Conservation (phyloP, 2,113 vertebrate genomes). For the Hiodon alosoides region DNA sequence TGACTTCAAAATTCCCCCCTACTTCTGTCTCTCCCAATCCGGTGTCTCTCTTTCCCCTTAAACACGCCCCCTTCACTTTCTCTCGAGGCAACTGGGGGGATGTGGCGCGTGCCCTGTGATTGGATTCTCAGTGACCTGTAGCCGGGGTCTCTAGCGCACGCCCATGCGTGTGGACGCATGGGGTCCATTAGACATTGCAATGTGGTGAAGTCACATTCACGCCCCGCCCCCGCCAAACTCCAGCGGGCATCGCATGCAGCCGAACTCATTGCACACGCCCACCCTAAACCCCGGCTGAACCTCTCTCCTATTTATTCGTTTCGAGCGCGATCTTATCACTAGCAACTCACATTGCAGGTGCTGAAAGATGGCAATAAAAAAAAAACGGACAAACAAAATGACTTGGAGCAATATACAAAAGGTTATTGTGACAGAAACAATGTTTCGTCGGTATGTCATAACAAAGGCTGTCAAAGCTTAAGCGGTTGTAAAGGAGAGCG, state of each 20-base stretch:
- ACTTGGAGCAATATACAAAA: too few species aligned
- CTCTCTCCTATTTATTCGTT: too few species aligned
- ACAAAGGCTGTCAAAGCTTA: too few species aligned
- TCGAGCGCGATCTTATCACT: too few species aligned
- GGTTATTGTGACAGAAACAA: too few species aligned
- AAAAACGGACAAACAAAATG: too few species aligned
- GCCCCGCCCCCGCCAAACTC: constrained; percentile 1
- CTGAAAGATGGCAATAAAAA: too few species aligned
- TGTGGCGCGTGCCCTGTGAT: constrained; percentile 25
- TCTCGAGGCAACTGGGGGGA: constrained; percentile 9
- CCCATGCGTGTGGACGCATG: constrained; percentile 39
- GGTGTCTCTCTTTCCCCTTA: not conserved
- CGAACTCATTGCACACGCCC: not conserved
- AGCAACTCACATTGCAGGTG: too few species aligned
- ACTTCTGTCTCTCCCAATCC: too few species aligned
- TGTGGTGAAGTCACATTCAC: constrained; percentile 33
- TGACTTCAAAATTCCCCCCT: not conserved
- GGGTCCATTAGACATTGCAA: constrained; percentile 38
- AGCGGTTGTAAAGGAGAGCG: too few species aligned
- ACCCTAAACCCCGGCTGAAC: too few species aligned
- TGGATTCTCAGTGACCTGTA: constrained; percentile 37
- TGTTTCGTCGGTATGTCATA: too few species aligned
- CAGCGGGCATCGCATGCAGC: constrained; percentile 7
- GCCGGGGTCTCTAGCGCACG: constrained; percentile 20
- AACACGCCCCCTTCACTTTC: not conserved